Conservation (phyloP, 2,113 vertebrate species). For the Paradoxurus hermaphroditus region DNA sequence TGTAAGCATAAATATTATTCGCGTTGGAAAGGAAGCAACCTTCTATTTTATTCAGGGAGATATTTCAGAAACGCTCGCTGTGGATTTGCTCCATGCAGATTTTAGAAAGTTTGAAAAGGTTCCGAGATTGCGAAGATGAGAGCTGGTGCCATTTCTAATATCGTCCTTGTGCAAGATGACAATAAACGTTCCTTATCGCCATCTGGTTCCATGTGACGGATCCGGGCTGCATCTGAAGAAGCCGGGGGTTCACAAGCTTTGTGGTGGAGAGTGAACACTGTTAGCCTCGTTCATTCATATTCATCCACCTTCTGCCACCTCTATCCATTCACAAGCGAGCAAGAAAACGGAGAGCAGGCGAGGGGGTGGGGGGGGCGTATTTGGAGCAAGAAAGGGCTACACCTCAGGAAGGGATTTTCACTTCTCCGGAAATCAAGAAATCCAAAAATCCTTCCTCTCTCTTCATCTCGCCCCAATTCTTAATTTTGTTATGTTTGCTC, state of each 20-base stretch:
- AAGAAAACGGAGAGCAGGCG: background rate
- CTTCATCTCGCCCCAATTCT: background rate
- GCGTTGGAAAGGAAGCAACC: slow-evolving; percentile 41
- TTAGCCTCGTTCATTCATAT: background rate
- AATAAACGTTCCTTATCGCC: background rate
- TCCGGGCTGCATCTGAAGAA: background rate
- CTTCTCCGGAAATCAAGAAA: background rate
- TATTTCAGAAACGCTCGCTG: background rate
- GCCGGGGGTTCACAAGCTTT: fast-evolving
- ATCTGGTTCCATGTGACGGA: background rate
- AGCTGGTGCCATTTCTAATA: background rate
- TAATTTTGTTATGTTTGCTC: background rate
- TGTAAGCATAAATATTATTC: slow-evolving; percentile 71
- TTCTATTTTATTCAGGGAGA: slow-evolving; percentile 38
- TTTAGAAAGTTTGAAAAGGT: slow-evolving; percentile 34
- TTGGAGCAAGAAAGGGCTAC: background rate
- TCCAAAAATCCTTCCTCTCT: background rate
- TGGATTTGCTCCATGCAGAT: background rate
- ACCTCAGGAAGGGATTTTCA: background rate
- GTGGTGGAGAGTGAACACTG: background rate
- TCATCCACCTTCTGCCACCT: background rate
- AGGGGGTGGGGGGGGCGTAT: background rate
- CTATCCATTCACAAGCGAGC: background rate
- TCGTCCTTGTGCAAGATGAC: background rate
- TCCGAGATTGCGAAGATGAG: background rate